Percentiles rank a stretch among this genome's conserved stretches.
Conservation (phyloP, 2,888 invertebrate genomes). For the Mesorhabditis belari region DNA sequence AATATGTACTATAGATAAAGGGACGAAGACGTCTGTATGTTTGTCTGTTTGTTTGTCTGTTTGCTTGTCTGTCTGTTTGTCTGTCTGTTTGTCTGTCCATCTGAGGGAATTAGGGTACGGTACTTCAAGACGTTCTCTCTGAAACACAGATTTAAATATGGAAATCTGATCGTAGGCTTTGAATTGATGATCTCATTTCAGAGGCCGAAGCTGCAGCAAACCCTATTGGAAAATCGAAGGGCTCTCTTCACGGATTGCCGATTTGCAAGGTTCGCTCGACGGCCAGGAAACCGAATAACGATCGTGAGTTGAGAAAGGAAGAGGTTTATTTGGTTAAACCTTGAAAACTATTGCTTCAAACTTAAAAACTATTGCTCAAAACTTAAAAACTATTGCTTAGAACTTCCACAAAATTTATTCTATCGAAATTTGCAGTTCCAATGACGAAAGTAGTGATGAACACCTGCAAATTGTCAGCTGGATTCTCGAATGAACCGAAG, state of each 20-base stretch:
- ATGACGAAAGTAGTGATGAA: constrained; percentile 26
- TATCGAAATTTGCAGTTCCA: constrained; percentile 21
- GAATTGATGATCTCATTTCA: not conserved
- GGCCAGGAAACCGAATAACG: not conserved
- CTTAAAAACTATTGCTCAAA: not conserved
- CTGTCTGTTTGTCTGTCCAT: too few relatives aligned
- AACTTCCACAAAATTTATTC: not conserved
- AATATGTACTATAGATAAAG: too few relatives aligned
- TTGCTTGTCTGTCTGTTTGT: too few relatives aligned
- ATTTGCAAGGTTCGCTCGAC: not conserved
- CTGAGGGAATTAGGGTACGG: too few relatives aligned
- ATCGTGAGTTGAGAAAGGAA: not conserved
- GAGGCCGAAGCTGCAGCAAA: not conserved
- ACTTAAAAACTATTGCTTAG: not conserved
- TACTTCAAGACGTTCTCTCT: too few relatives aligned
- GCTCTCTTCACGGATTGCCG: not conserved
- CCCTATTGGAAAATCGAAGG: not conserved
- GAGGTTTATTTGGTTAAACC: not conserved
- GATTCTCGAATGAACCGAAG: constrained; percentile 38
- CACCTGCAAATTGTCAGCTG: constrained; percentile 24
- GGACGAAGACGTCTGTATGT: too few relatives aligned
- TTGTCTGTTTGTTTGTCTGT: too few relatives aligned
- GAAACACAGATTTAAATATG: not conserved
- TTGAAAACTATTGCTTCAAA: not conserved
- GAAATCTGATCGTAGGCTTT: not conserved